Evolutionary conservation across 23 tunicate species (phyloP).

Genomic region (Styela clava): DNA sequence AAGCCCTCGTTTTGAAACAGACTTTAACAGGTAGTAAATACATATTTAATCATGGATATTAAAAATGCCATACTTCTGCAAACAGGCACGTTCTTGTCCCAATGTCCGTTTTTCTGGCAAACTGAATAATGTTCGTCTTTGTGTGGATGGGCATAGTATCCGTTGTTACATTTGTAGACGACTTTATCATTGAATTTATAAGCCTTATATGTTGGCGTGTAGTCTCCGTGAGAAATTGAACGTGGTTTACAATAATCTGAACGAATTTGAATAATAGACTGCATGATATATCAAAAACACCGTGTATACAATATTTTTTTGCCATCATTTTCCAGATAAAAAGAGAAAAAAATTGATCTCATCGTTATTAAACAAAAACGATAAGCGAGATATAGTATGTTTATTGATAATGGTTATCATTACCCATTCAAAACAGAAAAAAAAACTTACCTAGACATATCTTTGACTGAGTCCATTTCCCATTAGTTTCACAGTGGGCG

Average conservation of each 20-base stretch:
- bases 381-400: too few relatives aligned
- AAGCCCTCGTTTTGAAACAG: too few relatives aligned
- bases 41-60: too few relatives aligned
- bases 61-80: background rate
- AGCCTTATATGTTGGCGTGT: background rate
- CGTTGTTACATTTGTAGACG: background rate
- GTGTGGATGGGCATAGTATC: background rate
- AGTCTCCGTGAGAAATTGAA: background rate
- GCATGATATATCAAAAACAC: background rate
- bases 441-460: background rate
- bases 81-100: background rate
- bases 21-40: too few relatives aligned
- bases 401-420: too few relatives aligned
- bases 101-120: constrained; percentile 6
- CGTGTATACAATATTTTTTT: too few relatives aligned
- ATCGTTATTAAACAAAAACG: too few relatives aligned
- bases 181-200: constrained; percentile 8
- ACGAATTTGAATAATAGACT: too few relatives aligned
- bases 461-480: background rate
- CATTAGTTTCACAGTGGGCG: background rate
- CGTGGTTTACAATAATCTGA: background rate
- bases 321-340: too few relatives aligned
- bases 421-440: too few relatives aligned
- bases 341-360: too few relatives aligned
- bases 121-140: background rate